These are phyloP conservation scores for Dryococelus australis DNA, from an alignment of 2,888 invertebrate genomes.

Conservation along the genomic window DNA sequence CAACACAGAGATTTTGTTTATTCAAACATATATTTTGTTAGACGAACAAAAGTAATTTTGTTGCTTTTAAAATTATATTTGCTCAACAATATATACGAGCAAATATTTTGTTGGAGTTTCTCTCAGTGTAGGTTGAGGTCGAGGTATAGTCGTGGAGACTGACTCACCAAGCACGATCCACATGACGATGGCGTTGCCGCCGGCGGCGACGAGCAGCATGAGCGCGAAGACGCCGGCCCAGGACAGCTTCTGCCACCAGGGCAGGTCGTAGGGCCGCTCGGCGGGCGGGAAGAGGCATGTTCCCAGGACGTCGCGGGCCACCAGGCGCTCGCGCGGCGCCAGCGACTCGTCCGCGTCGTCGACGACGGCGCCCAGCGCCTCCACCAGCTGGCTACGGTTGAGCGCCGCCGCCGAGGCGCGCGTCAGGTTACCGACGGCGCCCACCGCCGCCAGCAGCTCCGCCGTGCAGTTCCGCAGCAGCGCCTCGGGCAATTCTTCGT, in stretches of 20 bases:
- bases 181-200: conserved; percentile 65
- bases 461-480: conserved; percentile 39
- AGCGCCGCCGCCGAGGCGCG: conserved; percentile 3
- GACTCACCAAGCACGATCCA: conserved; percentile 63
- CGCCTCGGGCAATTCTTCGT: conserved; percentile 26
- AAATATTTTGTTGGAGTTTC: too few species aligned
- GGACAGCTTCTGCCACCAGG: conserved; percentile 54
- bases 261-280: conserved; percentile 63
- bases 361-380: background rate
- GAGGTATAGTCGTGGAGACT: background rate
- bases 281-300: conserved; percentile 61
- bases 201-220: conserved; percentile 51
- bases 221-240: conserved; percentile 50
- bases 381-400: conserved; percentile 19
- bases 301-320: conserved; percentile 4
- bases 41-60: too few species aligned
- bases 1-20: too few species aligned
- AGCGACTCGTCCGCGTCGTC: background rate
- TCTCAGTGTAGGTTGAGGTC: too few species aligned
- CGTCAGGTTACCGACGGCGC: background rate
- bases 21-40: too few species aligned
- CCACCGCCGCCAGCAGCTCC: conserved; percentile 33
- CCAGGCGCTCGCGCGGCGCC: background rate
- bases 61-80: too few species aligned
- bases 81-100: too few species aligned